Evolutionary conservation across 1,140 invertebrate genomes (phyloP).

Genomic region (Pseudomyrmex pallidus): DNA sequence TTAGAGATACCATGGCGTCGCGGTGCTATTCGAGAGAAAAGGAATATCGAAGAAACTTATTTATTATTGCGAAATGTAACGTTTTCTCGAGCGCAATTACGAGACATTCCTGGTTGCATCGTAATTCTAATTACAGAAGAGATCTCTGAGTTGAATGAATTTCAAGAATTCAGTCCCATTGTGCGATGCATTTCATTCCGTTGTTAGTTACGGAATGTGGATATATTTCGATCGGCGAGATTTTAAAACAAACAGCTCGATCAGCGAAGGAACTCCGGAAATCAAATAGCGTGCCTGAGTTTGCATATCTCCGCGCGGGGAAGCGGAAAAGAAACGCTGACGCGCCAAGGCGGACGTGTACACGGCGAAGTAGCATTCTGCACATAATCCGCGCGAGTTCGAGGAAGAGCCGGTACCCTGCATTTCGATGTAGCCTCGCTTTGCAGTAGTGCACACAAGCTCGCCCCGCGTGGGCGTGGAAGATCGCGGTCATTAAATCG

Average conservation of each 20-base stretch:
- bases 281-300: not conserved
- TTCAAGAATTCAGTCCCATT: not conserved
- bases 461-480: constrained; percentile 64
- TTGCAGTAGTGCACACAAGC: constrained; percentile 39
- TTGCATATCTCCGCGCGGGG: not conserved
- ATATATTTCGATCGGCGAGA: not conserved
- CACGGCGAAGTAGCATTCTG: constrained; percentile 41
- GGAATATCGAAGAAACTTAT: no score
- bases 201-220: not conserved
- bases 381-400: constrained; percentile 18
- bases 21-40: no score
- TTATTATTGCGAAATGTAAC: no score
- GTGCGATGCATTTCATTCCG: not conserved
- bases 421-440: constrained; percentile 66
- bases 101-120: no score
- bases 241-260: not conserved
- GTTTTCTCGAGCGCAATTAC: no score
- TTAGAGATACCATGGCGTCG: not conserved
- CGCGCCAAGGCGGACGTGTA: not conserved
- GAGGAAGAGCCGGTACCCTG: constrained; percentile 63
- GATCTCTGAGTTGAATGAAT: not conserved
- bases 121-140: not conserved
- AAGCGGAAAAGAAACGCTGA: constrained; percentile 7
- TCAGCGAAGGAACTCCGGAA: not conserved
- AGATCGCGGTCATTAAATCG: constrained; percentile 72